Evolutionary conservation across 2,113 vertebrate species (phyloP).

Genomic region (Heterotis niloticus): DNA sequence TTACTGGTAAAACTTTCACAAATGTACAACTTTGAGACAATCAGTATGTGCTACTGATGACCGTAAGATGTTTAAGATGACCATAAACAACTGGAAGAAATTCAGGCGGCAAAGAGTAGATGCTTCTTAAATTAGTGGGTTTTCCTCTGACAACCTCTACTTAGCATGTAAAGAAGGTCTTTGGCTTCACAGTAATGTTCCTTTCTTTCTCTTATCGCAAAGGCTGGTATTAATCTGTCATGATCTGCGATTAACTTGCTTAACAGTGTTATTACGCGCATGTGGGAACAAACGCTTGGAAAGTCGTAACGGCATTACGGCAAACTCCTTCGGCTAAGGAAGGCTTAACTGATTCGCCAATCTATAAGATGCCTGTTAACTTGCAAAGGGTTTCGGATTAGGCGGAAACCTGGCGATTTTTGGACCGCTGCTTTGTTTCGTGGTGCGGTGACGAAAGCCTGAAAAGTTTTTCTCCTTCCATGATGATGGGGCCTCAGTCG

Average conservation of each 20-base stretch:
- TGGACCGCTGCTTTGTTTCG: neutral
- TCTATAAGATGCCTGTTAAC: slow-evolving; percentile 11
- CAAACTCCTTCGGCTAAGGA: slow-evolving; percentile 4
- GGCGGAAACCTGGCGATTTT: neutral
- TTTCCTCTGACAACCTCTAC: slow-evolving; percentile 27
- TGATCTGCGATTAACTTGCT: slow-evolving; percentile 19
- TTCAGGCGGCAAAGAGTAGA: slow-evolving; percentile 19
- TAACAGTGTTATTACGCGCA: slow-evolving; percentile 31
- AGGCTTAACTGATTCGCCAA: slow-evolving; percentile 7
- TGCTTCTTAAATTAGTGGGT: slow-evolving; percentile 30
- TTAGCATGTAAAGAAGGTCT: slow-evolving; percentile 25
- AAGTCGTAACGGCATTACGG: slow-evolving; percentile 14
- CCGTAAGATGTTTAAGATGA: neutral
- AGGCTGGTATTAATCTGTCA: slow-evolving; percentile 28
- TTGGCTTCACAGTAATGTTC: slow-evolving; percentile 19
- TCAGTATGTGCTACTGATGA: slow-evolving; percentile 6
- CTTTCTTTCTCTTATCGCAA: slow-evolving; percentile 10
- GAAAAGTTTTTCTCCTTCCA: no score
- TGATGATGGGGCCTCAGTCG: no score
- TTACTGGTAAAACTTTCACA: neutral
- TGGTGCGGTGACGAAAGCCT: no score
- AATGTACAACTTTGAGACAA: neutral
- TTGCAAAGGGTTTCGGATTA: slow-evolving; percentile 4
- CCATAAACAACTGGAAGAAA: slow-evolving; percentile 23
- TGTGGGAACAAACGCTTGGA: slow-evolving; percentile 24